A percentile compares a stretch with the other conserved stretches of the same genome.
These are phyloP conservation scores for Trichoplax adhaerens DNA, from an alignment of 37 sponge, comb jelly and placozoan genomes.

Conservation along the genomic window DNA sequence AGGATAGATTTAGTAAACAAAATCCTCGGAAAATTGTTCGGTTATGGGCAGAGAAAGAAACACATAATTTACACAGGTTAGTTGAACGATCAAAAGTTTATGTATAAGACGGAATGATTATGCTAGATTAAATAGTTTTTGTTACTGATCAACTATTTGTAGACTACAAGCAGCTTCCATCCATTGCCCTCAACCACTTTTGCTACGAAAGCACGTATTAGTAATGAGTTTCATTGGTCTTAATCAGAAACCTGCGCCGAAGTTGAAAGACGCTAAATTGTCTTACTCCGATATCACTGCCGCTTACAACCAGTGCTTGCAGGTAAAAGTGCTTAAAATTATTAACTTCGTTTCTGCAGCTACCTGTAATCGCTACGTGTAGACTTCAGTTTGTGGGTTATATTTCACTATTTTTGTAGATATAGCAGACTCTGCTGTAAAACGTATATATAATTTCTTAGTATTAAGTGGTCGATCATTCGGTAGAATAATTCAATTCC, in stretches of 20 bases:
- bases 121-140: background rate
- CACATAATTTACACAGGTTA: slow-evolving; percentile 69
- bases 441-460: too few relatives aligned
- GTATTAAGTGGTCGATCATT: too few relatives aligned
- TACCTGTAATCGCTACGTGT: too few relatives aligned
- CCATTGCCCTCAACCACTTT: slow-evolving; percentile 47
- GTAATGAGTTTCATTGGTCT: slow-evolving; percentile 88
- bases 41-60: slow-evolving; percentile 94
- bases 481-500: too few relatives aligned
- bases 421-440: too few relatives aligned
- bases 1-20: slow-evolving; percentile 39
- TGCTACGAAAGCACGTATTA: slow-evolving; percentile 66
- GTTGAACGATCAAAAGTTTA: background rate
- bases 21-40: slow-evolving; percentile 58
- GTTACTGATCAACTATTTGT: background rate
- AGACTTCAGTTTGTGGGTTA: too few relatives aligned
- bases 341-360: too few relatives aligned
- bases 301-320: slow-evolving; percentile 75
- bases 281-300: slow-evolving; percentile 26
- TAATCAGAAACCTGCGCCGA: slow-evolving; percentile 61
- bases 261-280: slow-evolving; percentile 54
- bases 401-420: too few relatives aligned
- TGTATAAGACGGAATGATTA: background rate
- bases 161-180: slow-evolving; percentile 44
- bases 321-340: slow-evolving; percentile 12